phyloP scores from a whole-genome alignment of 2,797 vertebrate genomes.

The Anolis apletophallus region DNA sequence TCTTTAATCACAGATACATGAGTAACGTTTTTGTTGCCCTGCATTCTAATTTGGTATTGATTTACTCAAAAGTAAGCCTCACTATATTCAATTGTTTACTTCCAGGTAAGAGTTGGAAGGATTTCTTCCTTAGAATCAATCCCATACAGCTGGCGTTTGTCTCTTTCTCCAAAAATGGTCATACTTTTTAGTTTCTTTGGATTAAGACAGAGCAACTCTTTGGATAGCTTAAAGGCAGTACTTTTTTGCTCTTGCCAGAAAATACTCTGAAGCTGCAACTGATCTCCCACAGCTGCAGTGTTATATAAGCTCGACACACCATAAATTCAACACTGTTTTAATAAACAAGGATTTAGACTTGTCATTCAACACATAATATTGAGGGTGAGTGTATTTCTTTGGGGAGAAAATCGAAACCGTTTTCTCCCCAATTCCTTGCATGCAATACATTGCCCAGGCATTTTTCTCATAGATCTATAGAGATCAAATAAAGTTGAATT shows the following conservation, averaged over 20 bases:
- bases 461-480: background rate
- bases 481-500: background rate
- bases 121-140: background rate
- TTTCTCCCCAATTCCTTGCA: background rate
- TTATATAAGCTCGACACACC: slow-evolving; percentile 44
- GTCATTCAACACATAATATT: slow-evolving; percentile 2
- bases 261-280: slow-evolving; percentile 36
- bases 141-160: background rate
- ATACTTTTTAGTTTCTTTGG: slow-evolving; percentile 14
- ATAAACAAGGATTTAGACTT: slow-evolving; percentile 33
- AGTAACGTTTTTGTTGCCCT: background rate
- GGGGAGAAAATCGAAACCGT: background rate
- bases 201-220: slow-evolving; percentile 26
- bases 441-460: background rate
- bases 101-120: background rate
- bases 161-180: slow-evolving; percentile 16
- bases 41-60: no score
- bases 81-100: background rate
- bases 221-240: slow-evolving; percentile 13
- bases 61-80: background rate
- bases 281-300: slow-evolving; percentile 40
- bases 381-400: slow-evolving; percentile 6
- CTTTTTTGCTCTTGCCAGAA: slow-evolving; percentile 29
- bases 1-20: background rate
- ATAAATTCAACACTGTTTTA: slow-evolving; percentile 40